These are phyloP conservation scores for Sclerodermus sp. DNA, from an alignment of 2,888 invertebrate species.

Conservation along the genomic window DNA sequence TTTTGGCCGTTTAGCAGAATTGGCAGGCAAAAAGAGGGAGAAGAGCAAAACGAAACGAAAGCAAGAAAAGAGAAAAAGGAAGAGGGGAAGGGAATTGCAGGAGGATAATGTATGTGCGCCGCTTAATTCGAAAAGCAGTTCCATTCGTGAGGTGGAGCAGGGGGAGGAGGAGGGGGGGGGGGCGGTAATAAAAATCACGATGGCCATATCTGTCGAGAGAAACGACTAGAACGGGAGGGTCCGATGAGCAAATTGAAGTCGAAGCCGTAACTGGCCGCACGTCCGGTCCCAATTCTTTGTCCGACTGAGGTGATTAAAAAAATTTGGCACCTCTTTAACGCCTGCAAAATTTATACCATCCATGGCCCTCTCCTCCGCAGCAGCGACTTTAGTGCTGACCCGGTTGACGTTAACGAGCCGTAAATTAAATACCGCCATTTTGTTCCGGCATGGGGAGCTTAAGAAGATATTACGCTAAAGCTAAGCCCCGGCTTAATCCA, in stretches of 20 bases:
- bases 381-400: constrained; percentile 20
- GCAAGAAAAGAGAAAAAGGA: background rate
- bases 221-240: background rate
- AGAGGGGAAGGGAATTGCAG: too few relatives aligned
- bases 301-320: constrained; percentile 34
- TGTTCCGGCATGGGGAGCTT: too few relatives aligned
- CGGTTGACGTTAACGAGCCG: constrained; percentile 47
- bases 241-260: constrained; percentile 3
- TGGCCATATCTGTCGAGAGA: background rate
- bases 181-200: background rate
- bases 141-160: too few relatives aligned
- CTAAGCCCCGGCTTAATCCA: too few relatives aligned
- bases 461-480: too few relatives aligned
- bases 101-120: too few relatives aligned
- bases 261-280: constrained; percentile 7
- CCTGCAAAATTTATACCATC: constrained; percentile 37
- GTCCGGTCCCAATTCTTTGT: constrained; percentile 10
- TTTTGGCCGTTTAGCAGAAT: too few relatives aligned
- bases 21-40: too few relatives aligned
- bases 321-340: constrained; percentile 46
- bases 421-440: constrained; percentile 54
- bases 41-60: too few relatives aligned
- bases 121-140: too few relatives aligned
- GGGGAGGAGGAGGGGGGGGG: too few relatives aligned
- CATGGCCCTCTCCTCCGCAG: constrained; percentile 16